Evolutionary conservation across 2,113 vertebrate genomes (phyloP), one percentile per base, ranked within the genome.

Genomic region (Cryptoleucopteryx plumbea): DNA sequence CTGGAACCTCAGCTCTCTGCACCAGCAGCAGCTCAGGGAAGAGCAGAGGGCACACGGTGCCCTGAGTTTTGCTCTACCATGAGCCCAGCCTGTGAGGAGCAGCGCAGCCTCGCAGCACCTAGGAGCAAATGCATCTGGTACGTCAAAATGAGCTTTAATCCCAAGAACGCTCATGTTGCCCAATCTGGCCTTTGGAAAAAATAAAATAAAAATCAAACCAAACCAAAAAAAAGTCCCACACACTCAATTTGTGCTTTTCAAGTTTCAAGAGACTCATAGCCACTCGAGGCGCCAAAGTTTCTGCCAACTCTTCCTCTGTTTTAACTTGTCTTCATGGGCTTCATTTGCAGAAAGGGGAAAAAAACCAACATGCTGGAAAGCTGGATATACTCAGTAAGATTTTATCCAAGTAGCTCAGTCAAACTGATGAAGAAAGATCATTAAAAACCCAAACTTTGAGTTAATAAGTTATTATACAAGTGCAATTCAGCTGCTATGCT

Each of bases 401-500:
- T 93, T 94, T 91, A 95, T 95, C 91, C 86, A 86, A 86, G 77
- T 56, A 81, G 52, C 63, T 88, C 88, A 92, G 82, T 93, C 84
- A 94, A 94, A 87, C 71, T 88, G 91, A 90, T 86, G 79, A 95
- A 91, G 61, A 91, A 91, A 82, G 80, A 93, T 79, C 80, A 94
- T 91, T 83, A 91, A 94, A 86, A 90, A 23, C 65, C 82, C 59
- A 89, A 97, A 96, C 77, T 91, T 93, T 78, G 73, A 93, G 55
- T 94, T 93, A 97, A 95, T 94, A 90, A 58, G 9, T 94, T 96
- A 91, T 88, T 94, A 90, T 94, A 94, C 87, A 71, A 89, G 86
- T 65, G 88, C 78, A 94, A 86, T 80, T 95, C 90, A 94, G 94
- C 92, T 95, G 92, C 83, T 88, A 79, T 92, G 92, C 90, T 95